Conservation (phyloP, 2,113 vertebrate genomes). For the Notechis scutatus region DNA sequence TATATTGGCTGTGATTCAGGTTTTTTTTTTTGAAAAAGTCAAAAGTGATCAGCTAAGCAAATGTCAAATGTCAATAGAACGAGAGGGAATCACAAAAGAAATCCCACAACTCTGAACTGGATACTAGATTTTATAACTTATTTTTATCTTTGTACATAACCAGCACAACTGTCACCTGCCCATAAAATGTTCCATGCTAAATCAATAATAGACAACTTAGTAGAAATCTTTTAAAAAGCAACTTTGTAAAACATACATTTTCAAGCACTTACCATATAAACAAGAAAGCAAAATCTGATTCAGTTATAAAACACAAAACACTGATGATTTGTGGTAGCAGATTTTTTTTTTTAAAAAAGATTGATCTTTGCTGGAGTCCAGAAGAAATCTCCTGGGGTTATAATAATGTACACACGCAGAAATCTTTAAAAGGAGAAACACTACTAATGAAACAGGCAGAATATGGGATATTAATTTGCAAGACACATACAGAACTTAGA, state of each 20-base stretch:
- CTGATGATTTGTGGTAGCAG: background rate
- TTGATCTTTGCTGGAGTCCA: rapidly evolving
- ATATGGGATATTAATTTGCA: background rate
- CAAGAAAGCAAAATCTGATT: background rate
- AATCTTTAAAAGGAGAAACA: background rate
- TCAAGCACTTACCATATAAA: slow-evolving; percentile 31
- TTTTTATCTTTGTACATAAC: background rate
- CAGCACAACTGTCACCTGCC: background rate
- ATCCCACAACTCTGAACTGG: background rate
- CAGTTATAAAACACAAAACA: slow-evolving; percentile 7
- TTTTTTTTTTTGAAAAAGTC: background rate
- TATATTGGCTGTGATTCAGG: background rate
- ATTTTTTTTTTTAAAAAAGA: background rate
- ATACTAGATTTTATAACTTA: background rate
- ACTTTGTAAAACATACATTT: slow-evolving; percentile 19
- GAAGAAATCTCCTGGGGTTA: background rate
- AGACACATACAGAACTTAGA: background rate
- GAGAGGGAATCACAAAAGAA: background rate
- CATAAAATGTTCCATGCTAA: slow-evolving; percentile 19
- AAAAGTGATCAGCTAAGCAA: background rate
- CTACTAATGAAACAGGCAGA: background rate
- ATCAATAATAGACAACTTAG: background rate
- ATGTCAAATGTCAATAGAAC: background rate
- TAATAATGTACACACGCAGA: background rate
- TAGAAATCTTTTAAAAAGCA: slow-evolving; percentile 28